Evolutionary conservation across 2,888 invertebrate genomes (phyloP), one percentile per base, ranked within the genome.

Genomic region (Athripsodes cinereus): DNA sequence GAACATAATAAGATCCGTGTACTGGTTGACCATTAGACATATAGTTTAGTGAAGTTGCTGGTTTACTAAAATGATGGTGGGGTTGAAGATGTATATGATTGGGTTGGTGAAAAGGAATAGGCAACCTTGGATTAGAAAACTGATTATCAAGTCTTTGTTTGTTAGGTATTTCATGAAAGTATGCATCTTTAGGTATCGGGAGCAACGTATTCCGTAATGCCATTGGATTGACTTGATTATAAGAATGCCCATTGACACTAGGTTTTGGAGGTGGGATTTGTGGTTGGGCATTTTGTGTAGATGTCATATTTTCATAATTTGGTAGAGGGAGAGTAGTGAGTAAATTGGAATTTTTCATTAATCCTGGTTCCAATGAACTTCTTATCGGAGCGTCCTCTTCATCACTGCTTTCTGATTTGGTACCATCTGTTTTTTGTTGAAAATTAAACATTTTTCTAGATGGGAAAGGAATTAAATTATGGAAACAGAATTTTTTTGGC

Each of bases 91-190:
- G 60, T 6, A 57, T n/a, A 44, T 71, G 71, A 52, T 69, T 66
- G 57, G 72, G 71, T 61, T 71, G 74, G 1, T 72, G 69, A 5
- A 66, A 2, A 53, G 63, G 55, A 71, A 72, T 1, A 70, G 66
- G 2, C 71, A 71, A 54, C 69, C 73, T 54, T 74, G 75, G 48
- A 69, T 65, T 53, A 11, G 31, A 20, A 10, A 26, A 60, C 18
- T 40, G 58, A 31, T 64, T 59, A 10, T 60, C 58, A n/a, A 62
- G 57, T 35, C 60, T 51, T 44, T 60, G 77, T 51, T 79, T 72
- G 67, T 80, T 81, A 1, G 82, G 78, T 35, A 82, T 74, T 57
- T 82, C 82, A 65, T 82, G 82, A 65, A 82, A 82, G 67, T 82
- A 82, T 1, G 82, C 82, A 69, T 82, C 82, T 71, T 82, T 82